These are phyloP conservation scores for Scomber japonicus DNA, from an alignment of 2,113 vertebrate species.

Conservation along the genomic window DNA sequence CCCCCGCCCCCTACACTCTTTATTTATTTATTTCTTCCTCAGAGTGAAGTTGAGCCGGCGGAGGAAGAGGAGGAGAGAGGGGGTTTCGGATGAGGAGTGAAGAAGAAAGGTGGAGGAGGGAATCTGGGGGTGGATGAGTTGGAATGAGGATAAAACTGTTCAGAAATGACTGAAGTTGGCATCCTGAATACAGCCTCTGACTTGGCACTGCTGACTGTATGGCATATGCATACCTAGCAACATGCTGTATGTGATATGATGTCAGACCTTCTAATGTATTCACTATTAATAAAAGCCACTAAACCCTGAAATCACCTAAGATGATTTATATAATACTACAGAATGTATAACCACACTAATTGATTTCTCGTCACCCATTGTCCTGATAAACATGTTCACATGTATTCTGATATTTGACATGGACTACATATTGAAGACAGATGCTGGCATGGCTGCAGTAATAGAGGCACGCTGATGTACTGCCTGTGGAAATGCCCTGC, in stretches of 20 bases:
- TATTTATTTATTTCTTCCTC: slow-evolving; percentile 52
- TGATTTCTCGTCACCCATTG: too few species aligned
- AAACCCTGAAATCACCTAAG: background rate
- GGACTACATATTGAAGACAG: too few species aligned
- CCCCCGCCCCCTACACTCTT: slow-evolving; percentile 27
- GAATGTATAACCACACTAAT: too few species aligned
- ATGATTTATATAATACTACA: background rate
- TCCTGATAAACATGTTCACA: too few species aligned
- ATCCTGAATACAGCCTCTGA: slow-evolving; percentile 3
- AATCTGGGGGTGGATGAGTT: slow-evolving; percentile 37
- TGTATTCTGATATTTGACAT: too few species aligned
- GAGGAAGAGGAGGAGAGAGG: slow-evolving; percentile 27
- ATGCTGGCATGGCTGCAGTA: too few species aligned
- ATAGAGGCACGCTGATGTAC: too few species aligned
- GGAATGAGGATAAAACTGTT: slow-evolving; percentile 31
- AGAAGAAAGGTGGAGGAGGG: slow-evolving; percentile 15
- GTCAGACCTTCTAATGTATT: background rate
- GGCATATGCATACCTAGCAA: background rate
- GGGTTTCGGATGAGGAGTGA: slow-evolving; percentile 12
- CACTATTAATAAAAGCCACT: background rate
- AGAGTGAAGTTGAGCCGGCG: slow-evolving; percentile 47
- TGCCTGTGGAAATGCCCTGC: too few species aligned
- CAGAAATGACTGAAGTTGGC: slow-evolving; percentile 13
- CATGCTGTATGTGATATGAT: background rate
- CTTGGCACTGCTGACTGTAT: background rate